Base-by-base conservation (phyloP, 1,140 invertebrate species). In the Cotesia chilonis region DNA sequence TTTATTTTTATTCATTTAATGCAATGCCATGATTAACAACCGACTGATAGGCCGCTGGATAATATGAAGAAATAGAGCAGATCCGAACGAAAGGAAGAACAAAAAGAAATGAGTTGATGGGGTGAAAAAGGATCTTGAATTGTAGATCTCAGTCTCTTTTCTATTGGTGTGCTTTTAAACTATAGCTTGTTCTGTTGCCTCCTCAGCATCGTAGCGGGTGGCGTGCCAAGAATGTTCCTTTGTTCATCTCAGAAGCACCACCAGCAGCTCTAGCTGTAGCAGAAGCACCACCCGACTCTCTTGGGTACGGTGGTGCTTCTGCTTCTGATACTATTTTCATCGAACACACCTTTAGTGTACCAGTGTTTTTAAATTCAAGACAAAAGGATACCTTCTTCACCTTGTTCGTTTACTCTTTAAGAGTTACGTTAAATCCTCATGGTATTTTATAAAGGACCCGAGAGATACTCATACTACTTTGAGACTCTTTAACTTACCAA, bases 141-240 rank as follows among this genome's bases (percentile, higher is more conserved):
- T 47, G 41, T 20, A 68, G 71, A 73, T 75, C 74, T 17, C 37
- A 63, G 28, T 28, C 60, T 68, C 66, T 57, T 51, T 65, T 63
- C 35, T 28, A 51, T 57, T 41, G 28, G 12, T 60, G 51, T 66
- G 60, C 41, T 55, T 68, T 68, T 66, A 47, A 68, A 68, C 68
- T 73, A 57, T 72, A 70, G 37, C 64, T 64, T 35, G 71, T 55
- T 66, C 64, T 35, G 28, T 47, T 63, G 28, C 17, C 20, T 37
- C 47, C 38, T 20, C 9, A 51, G 37, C 63, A 35, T 74, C 63
- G 54, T 72, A 72, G 71, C 65, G 74, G 72, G 59, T 75, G 74
- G 74, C 74, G 74, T 73, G 74, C 74, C 74, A 75, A 75, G 74
- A 75, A 75, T 75, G 74, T 75, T 75, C 74, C 74, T 75, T 75